Conservation (phyloP, 2,888 invertebrate species). For the Phragmatobia fuliginosa region DNA sequence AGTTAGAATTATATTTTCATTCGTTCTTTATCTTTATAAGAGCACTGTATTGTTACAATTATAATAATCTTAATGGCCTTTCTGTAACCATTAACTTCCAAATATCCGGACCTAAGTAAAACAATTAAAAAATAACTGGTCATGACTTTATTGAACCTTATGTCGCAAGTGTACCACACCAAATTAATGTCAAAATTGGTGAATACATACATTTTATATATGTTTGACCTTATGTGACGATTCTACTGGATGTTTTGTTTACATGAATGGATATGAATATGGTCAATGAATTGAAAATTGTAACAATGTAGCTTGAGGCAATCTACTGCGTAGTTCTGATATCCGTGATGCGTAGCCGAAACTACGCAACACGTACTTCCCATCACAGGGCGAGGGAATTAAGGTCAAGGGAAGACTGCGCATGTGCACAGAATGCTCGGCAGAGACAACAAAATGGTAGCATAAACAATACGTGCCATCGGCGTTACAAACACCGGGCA, state of each 20-base stretch:
- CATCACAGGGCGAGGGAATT: conserved; percentile 31
- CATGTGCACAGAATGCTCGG: conserved; percentile 68
- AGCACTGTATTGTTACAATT: conserved; percentile 1
- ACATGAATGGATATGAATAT: conserved; percentile 30
- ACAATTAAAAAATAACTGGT: not conserved
- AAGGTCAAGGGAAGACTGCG: conserved; percentile 53
- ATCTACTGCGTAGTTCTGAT: conserved; percentile 43
- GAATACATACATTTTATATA: not conserved
- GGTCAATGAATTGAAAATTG: conserved; percentile 34
- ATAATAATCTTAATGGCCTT: conserved; percentile 2
- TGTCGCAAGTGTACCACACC: not conserved
- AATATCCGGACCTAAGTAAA: not conserved
- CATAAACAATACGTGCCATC: conserved; percentile 55
- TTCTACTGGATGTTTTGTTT: conserved; percentile 31
- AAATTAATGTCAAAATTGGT: not conserved
- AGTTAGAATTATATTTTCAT: not conserved
- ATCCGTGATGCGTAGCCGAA: conserved; percentile 29
- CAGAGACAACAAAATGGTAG: conserved; percentile 47
- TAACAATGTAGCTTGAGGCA: conserved; percentile 43
- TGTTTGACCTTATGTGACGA: conserved; percentile 9
- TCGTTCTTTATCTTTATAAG: not conserved
- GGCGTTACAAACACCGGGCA: conserved; percentile 16
- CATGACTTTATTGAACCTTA: not conserved
- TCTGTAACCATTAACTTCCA: not conserved
- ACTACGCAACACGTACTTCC: conserved; percentile 36